Evolutionary conservation across 2,797 vertebrate genomes (phyloP), one percentile per base, ranked within the genome.

Genomic region (Spatula clypeata): DNA sequence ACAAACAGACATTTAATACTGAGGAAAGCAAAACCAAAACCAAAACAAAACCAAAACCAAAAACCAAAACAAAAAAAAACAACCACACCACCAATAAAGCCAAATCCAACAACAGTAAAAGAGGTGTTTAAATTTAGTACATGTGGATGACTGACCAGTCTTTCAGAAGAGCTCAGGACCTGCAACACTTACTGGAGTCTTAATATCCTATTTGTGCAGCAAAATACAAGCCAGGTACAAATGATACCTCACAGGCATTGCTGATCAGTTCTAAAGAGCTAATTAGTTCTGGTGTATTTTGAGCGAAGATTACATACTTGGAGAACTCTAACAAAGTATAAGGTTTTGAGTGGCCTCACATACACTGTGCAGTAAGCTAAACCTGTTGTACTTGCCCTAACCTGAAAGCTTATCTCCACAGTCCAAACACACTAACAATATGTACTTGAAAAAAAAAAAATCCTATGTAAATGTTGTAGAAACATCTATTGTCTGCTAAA

Each of bases 1-100:
- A 96, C 57, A 82, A 96, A 86, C 27, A 96, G 42, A 32, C 44
- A 97, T 66, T 95, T 83, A 93, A 76, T 31, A 86, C 42, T 51
- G 58, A 51, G 13, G 13, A 16, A 55, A 70, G 20, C 26, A 32
- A 71, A 34, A 45, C 61, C 7, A 23, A 17, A 86, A 7, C 3
- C 44, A 40, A 24, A 49, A 2, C 12, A 32, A 71, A 34, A 45
- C 61, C 6, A 23, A 17, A 86, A 7, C 4, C 44, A 40, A 24
- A 49, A 7, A 42, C 12, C 26, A 32, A 71, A 34, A 44, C 65
- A 5, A 23, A 17, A 83, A 7, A 40, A 24, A 49, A 1, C 0
- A 7, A 42, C 16, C 42, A 42, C 45, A 24, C 24, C 47, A 49
- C 12, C 47, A 49, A 14, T 24, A 49, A 51, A 49, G 4, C 49